Percentiles rank a stretch among this genome's conserved stretches.
Evolutionary conservation across 2,888 invertebrate genomes (phyloP).

Genomic region (Trilocha varians): DNA sequence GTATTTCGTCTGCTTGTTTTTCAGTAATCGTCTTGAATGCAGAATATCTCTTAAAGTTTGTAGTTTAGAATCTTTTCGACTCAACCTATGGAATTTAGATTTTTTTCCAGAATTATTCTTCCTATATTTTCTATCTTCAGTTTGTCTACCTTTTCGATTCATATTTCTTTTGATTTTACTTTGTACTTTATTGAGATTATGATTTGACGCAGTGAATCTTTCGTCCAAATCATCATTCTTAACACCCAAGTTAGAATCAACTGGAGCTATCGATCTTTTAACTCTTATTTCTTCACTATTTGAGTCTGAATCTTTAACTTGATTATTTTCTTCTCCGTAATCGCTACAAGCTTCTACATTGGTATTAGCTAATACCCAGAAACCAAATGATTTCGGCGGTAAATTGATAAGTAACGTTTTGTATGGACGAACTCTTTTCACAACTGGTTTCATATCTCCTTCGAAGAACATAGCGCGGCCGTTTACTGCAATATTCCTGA

Average conservation of each 20-base stretch:
- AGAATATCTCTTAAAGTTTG: conserved; percentile 22
- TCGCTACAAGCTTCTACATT: conserved; percentile 72
- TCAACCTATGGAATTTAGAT: conserved; percentile 13
- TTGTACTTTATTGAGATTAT: neutral
- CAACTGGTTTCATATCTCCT: conserved; percentile 70
- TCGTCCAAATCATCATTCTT: neutral
- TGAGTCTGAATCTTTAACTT: conserved; percentile 13
- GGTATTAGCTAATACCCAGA: conserved; percentile 81
- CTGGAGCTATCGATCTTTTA: conserved; percentile 1
- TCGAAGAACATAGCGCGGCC: conserved; percentile 73
- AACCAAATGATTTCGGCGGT: conserved; percentile 79
- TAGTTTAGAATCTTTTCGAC: conserved; percentile 19
- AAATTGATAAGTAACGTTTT: conserved; percentile 72
- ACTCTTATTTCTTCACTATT: conserved; percentile 15
- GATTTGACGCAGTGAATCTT: neutral
- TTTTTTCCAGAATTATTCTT: conserved; percentile 18
- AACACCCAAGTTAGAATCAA: neutral
- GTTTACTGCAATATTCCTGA: conserved; percentile 77
- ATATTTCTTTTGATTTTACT: neutral
- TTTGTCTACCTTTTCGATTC: conserved; percentile 1
- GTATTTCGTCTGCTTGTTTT: conserved; percentile 3
- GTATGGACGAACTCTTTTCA: conserved; percentile 65
- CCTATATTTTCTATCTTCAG: conserved; percentile 3
- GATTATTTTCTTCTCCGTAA: conserved; percentile 19
- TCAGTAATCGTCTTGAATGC: conserved; percentile 14